Evolutionary conservation across 2,888 invertebrate genomes (phyloP), one percentile per base, ranked within the genome.

Genomic region (Yponomeuta evonymella): DNA sequence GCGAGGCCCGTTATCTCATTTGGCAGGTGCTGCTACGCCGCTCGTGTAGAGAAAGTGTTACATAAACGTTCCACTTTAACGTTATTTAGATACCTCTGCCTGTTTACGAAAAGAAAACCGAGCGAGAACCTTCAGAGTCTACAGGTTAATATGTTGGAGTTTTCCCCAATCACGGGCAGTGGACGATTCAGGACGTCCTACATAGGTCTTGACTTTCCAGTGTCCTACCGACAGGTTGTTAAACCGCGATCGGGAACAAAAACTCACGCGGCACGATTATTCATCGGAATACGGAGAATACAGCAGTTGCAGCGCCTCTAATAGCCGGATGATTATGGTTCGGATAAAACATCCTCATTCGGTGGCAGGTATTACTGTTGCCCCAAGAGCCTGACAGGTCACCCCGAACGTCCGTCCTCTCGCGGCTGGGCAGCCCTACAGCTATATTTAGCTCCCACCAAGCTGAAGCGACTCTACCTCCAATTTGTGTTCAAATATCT

Each of bases 181-280:
- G 51, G 12, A 58, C 85, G 85, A 85, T 79, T 78, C 79, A 78
- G 79, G 81, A 77, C 83, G 68, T 30, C 12, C 51, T 81, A 81
- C 77, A 81, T 79, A 79, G 79, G 75, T 76, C 77, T 79, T 77
- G 90, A 89, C 90, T 88, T 90, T 89, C 83, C 81, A 79, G 74
- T 82, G 88, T 84, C 89, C 89, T 88, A 86, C 88, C 87, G 82
- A 79, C 80, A 84, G 89, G 89, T 89, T 89, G 86, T 88, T 89
- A 83, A 85, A 84, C 88, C 79, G 77, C 74, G 23, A 43, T 77
- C 76, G 76, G 81, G 81, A 83, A 87, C 87, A 89, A 90, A 89
- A 89, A 87, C 83, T 77, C 75, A 76, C 78, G 76, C 74, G 72
- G 77, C 79, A 78, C 76, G 79, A 82, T 78, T 76, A 76, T 84